Base-by-base conservation (phyloP, 1,140 invertebrate species). In the Grapholita molesta region DNA sequence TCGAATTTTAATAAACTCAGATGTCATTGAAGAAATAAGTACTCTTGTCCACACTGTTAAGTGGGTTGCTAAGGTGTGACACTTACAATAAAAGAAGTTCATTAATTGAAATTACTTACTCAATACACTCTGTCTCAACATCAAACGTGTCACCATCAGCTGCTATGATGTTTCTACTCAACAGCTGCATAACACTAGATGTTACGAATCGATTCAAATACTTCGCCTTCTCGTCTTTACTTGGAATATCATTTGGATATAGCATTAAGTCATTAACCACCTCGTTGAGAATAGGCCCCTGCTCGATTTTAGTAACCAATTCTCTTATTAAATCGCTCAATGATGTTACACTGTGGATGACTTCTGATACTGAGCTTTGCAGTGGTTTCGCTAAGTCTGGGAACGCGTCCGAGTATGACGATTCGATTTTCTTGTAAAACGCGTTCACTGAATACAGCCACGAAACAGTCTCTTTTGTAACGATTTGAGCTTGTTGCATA, bases 321-420 rank as follows among this genome's bases (percentile, higher is more conserved):
- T 92, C 92, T 73, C 76, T 83, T 18, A 80, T 77, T 38, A 85
- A 83, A 69, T 91, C 90, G 6, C 89, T 92, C 23, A 95, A 70
- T 32, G 93, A 79, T 18, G 88, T 89, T 25, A 94, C 80, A 9
- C 94, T 94, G 64, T 94, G 93, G 25, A 91, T 86, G 68, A 96
- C 92, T 85, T 96, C 94, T 1, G 92, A 91, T 5, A 95, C 66
- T 0, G 94, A 94, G 66, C 86, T 83, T 7, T 95, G 83, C 12
- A 96, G 79, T 1, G 95, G 95, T 42, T 93, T 88, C 0, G 94
- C 92, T 15, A 96, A 88, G 79, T 96, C 96, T 0, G 95, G 95
- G 80, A 95, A 96, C 12, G 91, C 93, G 6, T 91, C 79, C 1
- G 93, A 84, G 75, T 93, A 96, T 7, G 83, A 78, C n/a, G 73